Conservation (phyloP, 2,888 invertebrate species). For the Andrena haemorrhoa region DNA sequence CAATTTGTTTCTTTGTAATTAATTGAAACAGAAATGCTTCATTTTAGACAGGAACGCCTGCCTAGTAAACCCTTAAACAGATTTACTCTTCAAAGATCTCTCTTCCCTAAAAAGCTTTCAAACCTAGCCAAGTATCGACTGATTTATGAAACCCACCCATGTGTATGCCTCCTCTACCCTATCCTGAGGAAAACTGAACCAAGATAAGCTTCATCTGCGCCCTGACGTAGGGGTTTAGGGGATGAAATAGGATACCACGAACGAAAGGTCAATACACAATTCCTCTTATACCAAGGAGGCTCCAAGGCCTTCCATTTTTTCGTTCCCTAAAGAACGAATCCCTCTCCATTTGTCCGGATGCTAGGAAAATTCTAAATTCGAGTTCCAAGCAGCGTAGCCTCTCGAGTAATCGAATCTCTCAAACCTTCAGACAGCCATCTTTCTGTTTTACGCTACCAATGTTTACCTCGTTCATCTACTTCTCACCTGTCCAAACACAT, state of each 20-base stretch:
- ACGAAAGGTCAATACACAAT: conserved; percentile 47
- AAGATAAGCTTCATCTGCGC: conserved; percentile 46
- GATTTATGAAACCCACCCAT: conserved; percentile 32
- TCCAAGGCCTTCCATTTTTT: neutral
- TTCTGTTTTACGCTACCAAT: neutral
- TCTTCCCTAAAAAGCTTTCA: conserved; percentile 13
- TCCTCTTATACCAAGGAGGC: conserved; percentile 9
- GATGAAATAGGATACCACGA: conserved; percentile 46
- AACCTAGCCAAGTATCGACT: conserved; percentile 31
- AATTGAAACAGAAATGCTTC: too few relatives aligned
- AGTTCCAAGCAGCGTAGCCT: neutral
- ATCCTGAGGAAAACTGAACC: conserved; percentile 34
- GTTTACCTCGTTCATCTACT: neutral
- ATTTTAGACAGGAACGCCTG: too few relatives aligned
- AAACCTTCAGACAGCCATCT: neutral
- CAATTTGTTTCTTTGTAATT: too few relatives aligned
- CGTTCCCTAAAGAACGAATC: neutral
- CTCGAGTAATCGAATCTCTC: too few relatives aligned
- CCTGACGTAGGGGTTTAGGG: conserved; percentile 36
- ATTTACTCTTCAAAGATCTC: neutral
- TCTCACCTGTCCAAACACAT: neutral
- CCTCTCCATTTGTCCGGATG: neutral
- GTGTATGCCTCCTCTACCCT: neutral
- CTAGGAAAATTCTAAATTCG: neutral
- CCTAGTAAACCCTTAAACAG: neutral